These are phyloP conservation scores for Drosophila vallismaia DNA, from an alignment of 2,888 invertebrate genomes.

Conservation along the genomic window DNA sequence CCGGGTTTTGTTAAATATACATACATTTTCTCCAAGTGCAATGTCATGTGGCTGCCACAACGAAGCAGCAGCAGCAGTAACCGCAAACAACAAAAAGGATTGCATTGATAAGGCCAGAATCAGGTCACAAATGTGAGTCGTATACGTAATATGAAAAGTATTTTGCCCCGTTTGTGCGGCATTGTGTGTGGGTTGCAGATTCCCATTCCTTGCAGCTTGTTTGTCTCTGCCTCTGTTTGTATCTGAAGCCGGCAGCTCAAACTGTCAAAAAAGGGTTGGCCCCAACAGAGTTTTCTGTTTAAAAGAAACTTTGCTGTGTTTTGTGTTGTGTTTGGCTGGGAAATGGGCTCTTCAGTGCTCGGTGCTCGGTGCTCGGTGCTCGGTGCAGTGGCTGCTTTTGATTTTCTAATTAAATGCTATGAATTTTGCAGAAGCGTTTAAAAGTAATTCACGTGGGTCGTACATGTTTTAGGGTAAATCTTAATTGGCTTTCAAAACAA, in stretches of 20 bases:
- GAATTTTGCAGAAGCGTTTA: constrained; percentile 10
- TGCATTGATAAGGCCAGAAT: constrained; percentile 72
- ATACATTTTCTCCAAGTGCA: not conserved
- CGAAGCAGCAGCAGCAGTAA: constrained; percentile 41
- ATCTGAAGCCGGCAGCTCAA: constrained; percentile 41
- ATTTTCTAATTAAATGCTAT: constrained; percentile 37
- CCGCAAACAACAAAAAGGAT: constrained; percentile 53
- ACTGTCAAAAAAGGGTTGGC: constrained; percentile 42
- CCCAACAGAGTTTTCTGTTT: constrained; percentile 25
- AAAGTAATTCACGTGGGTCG: constrained; percentile 11
- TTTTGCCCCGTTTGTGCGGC: constrained; percentile 41
- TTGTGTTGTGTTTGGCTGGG: not conserved
- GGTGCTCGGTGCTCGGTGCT: not conserved
- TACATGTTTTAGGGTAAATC: not conserved
- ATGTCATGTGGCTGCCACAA: constrained; percentile 47
- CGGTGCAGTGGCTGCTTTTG: constrained; percentile 25
- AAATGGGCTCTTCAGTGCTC: constrained; percentile 9
- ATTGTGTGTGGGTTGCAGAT: constrained; percentile 17
- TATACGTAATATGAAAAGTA: constrained; percentile 54
- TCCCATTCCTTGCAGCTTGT: constrained; percentile 36
- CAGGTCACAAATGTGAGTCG: constrained; percentile 62
- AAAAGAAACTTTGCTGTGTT: constrained; percentile 31
- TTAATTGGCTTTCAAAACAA: constrained; percentile 15
- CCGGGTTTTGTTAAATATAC: not conserved
- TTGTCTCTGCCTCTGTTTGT: constrained; percentile 32